These are phyloP conservation scores for Troilus luridus DNA, from an alignment of 2,888 invertebrate genomes.

Conservation along the genomic window DNA sequence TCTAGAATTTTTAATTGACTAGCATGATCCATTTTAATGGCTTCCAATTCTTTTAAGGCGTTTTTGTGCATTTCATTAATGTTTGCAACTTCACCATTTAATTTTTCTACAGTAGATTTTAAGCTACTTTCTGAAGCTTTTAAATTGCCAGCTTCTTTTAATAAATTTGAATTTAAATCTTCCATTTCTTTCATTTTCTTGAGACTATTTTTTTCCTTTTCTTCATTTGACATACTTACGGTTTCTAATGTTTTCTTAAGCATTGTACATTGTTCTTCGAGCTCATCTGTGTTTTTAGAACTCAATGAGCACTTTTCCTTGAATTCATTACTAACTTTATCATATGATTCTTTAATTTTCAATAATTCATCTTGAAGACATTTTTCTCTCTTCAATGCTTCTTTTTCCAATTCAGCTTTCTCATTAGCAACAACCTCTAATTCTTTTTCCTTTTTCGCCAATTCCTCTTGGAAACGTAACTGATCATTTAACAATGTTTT, in stretches of 20 bases:
- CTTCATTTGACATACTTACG: slow-evolving; percentile 61
- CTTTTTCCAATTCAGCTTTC: slow-evolving; percentile 71
- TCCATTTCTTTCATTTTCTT: slow-evolving; percentile 62
- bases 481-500: background rate
- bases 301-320: background rate
- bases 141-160: slow-evolving; percentile 68
- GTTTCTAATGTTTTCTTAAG: slow-evolving; percentile 65
- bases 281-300: slow-evolving; percentile 29
- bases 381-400: slow-evolving; percentile 68
- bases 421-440: slow-evolving; percentile 66
- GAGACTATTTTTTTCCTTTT: slow-evolving; percentile 65
- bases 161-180: slow-evolving; percentile 4
- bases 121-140: slow-evolving; percentile 63
- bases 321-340: slow-evolving; percentile 60
- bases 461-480: background rate
- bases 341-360: slow-evolving; percentile 69
- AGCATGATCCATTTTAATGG: slow-evolving; percentile 68
- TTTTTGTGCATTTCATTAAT: slow-evolving; percentile 68
- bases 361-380: slow-evolving; percentile 70
- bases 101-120: slow-evolving; percentile 61
- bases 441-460: background rate
- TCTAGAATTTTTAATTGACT: slow-evolving; percentile 50
- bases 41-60: slow-evolving; percentile 69
- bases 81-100: slow-evolving; percentile 58
- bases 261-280: slow-evolving; percentile 53